These are phyloP conservation scores for Sorex maritimensis DNA, from an alignment of 2,797 vertebrate species.

Conservation along the genomic window DNA sequence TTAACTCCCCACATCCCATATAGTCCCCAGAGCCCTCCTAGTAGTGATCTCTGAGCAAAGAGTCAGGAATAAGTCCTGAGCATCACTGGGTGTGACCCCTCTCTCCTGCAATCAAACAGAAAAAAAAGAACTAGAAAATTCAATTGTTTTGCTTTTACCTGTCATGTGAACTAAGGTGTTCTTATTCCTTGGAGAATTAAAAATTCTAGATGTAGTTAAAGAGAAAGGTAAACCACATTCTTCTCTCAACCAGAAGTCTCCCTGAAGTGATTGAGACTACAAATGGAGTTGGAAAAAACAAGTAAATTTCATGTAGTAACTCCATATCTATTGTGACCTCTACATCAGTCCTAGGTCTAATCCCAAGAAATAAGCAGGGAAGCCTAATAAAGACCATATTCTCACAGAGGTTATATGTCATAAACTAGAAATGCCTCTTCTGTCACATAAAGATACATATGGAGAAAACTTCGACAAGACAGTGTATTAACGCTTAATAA, in stretches of 20 bases:
- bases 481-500: neutral
- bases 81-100: no score
- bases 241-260: neutral
- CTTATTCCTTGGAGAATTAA: neutral
- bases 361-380: neutral
- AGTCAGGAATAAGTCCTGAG: no score
- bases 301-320: neutral
- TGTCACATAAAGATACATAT: neutral
- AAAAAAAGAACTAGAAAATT: no score
- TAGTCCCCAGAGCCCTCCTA: no score
- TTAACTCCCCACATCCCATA: no score
- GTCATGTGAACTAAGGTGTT: conserved; percentile 6
- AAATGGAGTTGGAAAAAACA: neutral
- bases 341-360: neutral
- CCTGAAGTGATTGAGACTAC: conserved; percentile 19
- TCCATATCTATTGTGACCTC: neutral
- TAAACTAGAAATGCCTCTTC: neutral
- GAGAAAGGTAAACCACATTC: neutral
- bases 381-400: neutral
- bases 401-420: neutral
- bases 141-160: neutral
- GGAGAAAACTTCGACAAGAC: neutral
- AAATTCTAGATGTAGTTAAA: neutral
- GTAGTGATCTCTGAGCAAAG: no score
- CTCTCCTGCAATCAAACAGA: no score